These are phyloP conservation scores for Aphodius granarius DNA, from an alignment of 2,888 invertebrate species.

Conservation along the genomic window DNA sequence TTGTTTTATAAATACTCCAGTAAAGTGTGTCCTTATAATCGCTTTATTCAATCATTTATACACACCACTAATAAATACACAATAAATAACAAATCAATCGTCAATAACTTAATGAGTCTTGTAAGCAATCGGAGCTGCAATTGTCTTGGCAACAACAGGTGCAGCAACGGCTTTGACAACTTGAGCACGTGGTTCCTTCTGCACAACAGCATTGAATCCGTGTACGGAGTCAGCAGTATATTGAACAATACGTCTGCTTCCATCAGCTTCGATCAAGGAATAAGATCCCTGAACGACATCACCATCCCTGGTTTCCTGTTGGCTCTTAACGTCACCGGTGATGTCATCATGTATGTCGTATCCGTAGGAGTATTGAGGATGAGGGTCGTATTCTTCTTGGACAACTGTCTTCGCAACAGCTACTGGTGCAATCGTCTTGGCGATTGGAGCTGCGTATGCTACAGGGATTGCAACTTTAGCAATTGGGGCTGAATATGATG, in stretches of 20 bases:
- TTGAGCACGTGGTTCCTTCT: slow-evolving; percentile 58
- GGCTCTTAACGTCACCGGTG: slow-evolving; percentile 58
- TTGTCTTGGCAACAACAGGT: slow-evolving; percentile 47
- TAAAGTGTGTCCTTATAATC: background rate
- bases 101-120: background rate
- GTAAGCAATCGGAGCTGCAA: slow-evolving; percentile 38
- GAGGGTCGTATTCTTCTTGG: slow-evolving; percentile 51
- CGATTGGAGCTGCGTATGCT: slow-evolving; percentile 37
- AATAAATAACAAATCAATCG: background rate
- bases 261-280: slow-evolving; percentile 57
- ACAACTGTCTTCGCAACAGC: slow-evolving; percentile 25
- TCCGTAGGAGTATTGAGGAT: slow-evolving; percentile 58
- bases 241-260: slow-evolving; percentile 56
- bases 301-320: slow-evolving; percentile 56
- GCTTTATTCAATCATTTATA: background rate
- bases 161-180: slow-evolving; percentile 42
- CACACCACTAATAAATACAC: slow-evolving; percentile 2
- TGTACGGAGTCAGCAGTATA: slow-evolving; percentile 61
- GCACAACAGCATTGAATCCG: slow-evolving; percentile 65
- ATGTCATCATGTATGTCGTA: slow-evolving; percentile 58
- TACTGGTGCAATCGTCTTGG: slow-evolving; percentile 30
- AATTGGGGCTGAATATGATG: slow-evolving; percentile 30
- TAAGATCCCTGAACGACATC: slow-evolving; percentile 58
- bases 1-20: background rate
- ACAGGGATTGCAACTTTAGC: slow-evolving; percentile 47